Conservation (phyloP, 2,113 vertebrate genomes). For the Ammospiza nelsoni region DNA sequence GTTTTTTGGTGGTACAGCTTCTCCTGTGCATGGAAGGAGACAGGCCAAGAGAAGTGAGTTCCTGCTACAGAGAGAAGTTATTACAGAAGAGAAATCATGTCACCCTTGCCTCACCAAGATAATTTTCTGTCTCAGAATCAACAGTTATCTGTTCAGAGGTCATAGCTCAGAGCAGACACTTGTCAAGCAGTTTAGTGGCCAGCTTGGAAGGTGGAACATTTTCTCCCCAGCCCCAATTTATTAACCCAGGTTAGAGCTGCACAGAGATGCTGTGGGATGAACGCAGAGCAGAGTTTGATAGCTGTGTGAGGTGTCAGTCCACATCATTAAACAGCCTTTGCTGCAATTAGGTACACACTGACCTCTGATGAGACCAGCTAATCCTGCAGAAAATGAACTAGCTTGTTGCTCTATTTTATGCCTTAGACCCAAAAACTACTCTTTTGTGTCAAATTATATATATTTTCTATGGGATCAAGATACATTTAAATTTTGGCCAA, state of each 20-base stretch:
- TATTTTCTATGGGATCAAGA: neutral
- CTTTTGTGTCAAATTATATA: neutral
- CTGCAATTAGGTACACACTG: neutral
- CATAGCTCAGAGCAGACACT: neutral
- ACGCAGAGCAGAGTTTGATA: neutral
- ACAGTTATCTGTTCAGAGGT: neutral
- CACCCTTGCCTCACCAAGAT: neutral
- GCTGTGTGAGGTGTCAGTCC: neutral
- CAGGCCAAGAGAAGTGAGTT: neutral
- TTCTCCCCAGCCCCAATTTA: neutral
- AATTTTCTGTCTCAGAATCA: neutral
- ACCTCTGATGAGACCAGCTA: neutral
- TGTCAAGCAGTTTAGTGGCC: neutral
- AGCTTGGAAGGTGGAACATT: neutral
- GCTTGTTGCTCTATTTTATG: neutral
- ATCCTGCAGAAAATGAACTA: neutral
- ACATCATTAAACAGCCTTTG: neutral
- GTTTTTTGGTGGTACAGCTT: neutral
- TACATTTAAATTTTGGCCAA: neutral
- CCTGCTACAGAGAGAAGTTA: neutral
- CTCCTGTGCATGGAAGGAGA: neutral
- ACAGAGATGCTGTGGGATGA: neutral
- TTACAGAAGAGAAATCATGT: neutral
- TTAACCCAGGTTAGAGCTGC: neutral
- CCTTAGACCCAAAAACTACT: neutral